Conservation (phyloP, 2,113 vertebrate genomes). For the Pterocles burchelli region DNA sequence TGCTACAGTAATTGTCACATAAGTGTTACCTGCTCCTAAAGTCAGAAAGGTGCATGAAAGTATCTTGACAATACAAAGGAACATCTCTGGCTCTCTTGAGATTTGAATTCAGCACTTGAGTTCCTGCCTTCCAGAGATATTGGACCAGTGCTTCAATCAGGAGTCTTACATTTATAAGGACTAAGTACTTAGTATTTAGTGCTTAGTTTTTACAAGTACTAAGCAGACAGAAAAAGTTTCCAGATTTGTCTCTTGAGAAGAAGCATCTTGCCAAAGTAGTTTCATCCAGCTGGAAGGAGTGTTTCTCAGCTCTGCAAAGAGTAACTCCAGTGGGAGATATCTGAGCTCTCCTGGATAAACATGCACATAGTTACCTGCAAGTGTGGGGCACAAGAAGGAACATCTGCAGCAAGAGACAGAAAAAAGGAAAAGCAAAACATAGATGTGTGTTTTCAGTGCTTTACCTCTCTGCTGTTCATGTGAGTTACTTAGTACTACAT, state of each 20-base stretch:
- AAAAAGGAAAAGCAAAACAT: background rate
- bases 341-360: background rate
- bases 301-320: background rate
- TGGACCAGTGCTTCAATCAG: background rate
- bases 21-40: background rate
- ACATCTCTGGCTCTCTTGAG: background rate
- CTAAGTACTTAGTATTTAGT: background rate
- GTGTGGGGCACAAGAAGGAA: background rate
- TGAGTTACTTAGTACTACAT: background rate
- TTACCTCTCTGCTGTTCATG: accelerated
- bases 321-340: background rate
- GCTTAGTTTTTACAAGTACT: background rate
- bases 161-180: background rate
- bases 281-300: background rate
- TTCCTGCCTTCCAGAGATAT: background rate
- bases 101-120: background rate
- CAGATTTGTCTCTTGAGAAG: background rate
- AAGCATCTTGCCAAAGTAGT: background rate
- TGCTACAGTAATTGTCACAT: accelerated
- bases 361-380: background rate
- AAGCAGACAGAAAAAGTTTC: background rate
- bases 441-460: background rate
- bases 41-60: background rate
- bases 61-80: accelerated
- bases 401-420: background rate